Conservation (phyloP, 2,888 invertebrate species). For the Muscina levida region DNA sequence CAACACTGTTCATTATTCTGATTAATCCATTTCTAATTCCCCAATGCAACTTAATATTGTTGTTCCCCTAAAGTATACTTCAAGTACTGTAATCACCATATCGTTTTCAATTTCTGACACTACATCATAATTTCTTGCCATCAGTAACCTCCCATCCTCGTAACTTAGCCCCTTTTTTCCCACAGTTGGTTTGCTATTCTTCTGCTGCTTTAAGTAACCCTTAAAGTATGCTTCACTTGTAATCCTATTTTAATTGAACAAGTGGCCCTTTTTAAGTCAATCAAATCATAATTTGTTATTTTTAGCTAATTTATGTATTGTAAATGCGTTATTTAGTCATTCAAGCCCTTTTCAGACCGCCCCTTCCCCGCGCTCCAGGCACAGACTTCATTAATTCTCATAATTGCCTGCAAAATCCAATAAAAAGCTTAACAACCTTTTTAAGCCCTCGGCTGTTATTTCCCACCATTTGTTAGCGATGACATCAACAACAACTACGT, state of each 20-base stretch:
- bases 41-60: too few species aligned
- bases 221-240: not conserved
- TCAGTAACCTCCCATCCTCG: too few species aligned
- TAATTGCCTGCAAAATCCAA: conserved; percentile 54
- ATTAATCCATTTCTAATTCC: too few species aligned
- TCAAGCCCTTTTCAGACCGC: too few species aligned
- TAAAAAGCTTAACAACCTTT: conserved; percentile 7
- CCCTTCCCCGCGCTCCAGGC: not conserved
- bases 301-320: not conserved
- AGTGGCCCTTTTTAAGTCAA: conserved; percentile 1
- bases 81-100: too few species aligned
- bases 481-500: not conserved
- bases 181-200: too few species aligned
- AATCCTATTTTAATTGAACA: not conserved
- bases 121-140: too few species aligned
- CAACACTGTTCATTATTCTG: too few species aligned
- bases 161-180: too few species aligned
- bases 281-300: not conserved
- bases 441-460: not conserved
- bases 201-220: not conserved
- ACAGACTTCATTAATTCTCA: conserved; percentile 57
- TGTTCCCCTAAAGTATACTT: too few species aligned
- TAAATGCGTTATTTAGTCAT: conserved; percentile 26
- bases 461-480: not conserved
- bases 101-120: too few species aligned